These are phyloP conservation scores for Natator depressus DNA, from an alignment of 2,113 vertebrate genomes.

Conservation along the genomic window DNA sequence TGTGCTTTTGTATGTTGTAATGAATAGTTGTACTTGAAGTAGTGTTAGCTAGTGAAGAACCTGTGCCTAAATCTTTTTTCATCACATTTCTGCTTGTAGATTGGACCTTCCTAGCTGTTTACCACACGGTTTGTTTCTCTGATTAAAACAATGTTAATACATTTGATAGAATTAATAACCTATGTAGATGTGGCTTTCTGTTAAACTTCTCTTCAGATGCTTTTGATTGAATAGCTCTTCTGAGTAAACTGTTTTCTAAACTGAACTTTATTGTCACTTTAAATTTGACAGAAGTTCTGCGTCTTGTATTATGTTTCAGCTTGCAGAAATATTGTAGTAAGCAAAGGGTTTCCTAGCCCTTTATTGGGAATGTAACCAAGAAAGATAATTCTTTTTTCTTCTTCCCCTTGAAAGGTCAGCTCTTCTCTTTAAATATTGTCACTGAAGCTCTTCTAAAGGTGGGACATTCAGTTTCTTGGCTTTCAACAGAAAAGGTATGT, in stretches of 20 bases:
- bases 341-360: conserved; percentile 10
- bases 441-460: conserved; percentile 43
- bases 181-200: neutral
- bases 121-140: neutral
- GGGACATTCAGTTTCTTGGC: conserved; percentile 8
- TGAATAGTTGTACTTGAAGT: neutral
- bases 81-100: neutral
- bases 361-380: conserved; percentile 12
- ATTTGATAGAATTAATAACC: neutral
- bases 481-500: conserved; percentile 44
- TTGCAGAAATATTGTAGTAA: conserved; percentile 8
- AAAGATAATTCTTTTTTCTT: conserved; percentile 6
- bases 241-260: conserved; percentile 19
- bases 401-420: conserved; percentile 19
- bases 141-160: neutral
- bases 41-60: neutral
- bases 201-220: neutral
- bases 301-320: neutral
- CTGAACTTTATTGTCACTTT: neutral
- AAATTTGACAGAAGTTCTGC: neutral
- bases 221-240: neutral
- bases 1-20: neutral
- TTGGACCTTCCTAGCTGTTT: neutral
- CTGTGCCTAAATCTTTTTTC: neutral
- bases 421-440: conserved; percentile 1